These are phyloP conservation scores for Hippopotamyrus pictus DNA, from an alignment of 2,797 vertebrate species.

Conservation along the genomic window DNA sequence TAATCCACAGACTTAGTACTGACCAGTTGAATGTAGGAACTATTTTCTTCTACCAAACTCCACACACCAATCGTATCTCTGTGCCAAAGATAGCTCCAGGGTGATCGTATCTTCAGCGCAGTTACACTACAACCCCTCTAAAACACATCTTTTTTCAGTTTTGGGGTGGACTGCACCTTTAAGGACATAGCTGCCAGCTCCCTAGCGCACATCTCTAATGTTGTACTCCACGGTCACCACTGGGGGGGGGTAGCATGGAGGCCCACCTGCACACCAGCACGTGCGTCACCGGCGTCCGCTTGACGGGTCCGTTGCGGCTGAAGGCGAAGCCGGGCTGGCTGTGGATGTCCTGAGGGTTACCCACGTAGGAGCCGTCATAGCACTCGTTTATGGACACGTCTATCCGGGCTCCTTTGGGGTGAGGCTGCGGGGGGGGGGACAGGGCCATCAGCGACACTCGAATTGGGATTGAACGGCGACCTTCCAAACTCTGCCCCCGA, in stretches of 20 bases:
- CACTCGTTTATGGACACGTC: conserved; percentile 98
- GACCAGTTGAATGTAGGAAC: not conserved
- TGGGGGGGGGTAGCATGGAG: not conserved
- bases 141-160: not conserved
- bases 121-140: not conserved
- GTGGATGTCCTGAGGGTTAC: conserved; percentile 98
- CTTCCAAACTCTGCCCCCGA: not conserved
- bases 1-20: not conserved
- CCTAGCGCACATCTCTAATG: not conserved
- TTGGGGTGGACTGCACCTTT: not conserved
- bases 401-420: conserved; percentile 97
- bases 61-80: not conserved
- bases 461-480: not conserved
- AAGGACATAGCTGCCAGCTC: not conserved
- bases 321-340: conserved; percentile 97
- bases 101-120: not conserved
- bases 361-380: conserved; percentile 96
- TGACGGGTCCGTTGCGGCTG: conserved; percentile 94
- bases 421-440: conserved; percentile 69
- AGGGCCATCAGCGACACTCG: not conserved
- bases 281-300: conserved; percentile 93
- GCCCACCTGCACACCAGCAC: conserved; percentile 89
- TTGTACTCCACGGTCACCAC: not conserved
- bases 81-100: not conserved
- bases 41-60: not conserved